Evolutionary conservation across 2,888 invertebrate genomes (phyloP).

Genomic region (Argyra leucocephala): DNA sequence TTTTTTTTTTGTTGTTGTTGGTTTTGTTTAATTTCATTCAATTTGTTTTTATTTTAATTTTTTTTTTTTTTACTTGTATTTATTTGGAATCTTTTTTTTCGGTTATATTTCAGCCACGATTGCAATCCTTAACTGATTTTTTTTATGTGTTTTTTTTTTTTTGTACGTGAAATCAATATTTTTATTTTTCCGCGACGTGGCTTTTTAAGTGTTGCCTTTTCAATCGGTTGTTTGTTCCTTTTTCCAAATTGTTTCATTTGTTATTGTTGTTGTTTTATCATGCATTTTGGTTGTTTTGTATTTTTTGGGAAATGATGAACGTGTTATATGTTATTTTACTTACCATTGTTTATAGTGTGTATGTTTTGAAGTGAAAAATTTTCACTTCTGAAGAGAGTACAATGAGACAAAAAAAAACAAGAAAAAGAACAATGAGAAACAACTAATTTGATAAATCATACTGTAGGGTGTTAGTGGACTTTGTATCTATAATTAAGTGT

Average conservation of each 20-base stretch:
- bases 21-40: constrained; percentile 14
- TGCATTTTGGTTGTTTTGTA: too few species aligned
- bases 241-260: too few species aligned
- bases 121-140: background rate
- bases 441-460: too few species aligned
- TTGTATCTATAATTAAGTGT: too few species aligned
- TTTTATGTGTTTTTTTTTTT: too few species aligned
- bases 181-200: constrained; percentile 1
- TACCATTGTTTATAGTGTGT: background rate
- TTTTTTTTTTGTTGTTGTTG: constrained; percentile 8
- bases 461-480: too few species aligned
- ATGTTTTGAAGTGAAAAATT: background rate
- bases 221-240: too few species aligned
- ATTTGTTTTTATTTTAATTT: constrained; percentile 5
- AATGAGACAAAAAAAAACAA: background rate
- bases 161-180: background rate
- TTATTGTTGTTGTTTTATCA: too few species aligned
- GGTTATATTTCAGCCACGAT: background rate
- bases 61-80: background rate
- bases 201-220: background rate
- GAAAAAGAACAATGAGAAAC: background rate
- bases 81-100: constrained; percentile 17
- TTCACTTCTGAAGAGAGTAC: background rate
- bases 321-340: background rate
- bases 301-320: background rate